These are phyloP conservation scores for Ranitomeya variabilis DNA, from an alignment of 2,113 vertebrate species.

Conservation along the genomic window DNA sequence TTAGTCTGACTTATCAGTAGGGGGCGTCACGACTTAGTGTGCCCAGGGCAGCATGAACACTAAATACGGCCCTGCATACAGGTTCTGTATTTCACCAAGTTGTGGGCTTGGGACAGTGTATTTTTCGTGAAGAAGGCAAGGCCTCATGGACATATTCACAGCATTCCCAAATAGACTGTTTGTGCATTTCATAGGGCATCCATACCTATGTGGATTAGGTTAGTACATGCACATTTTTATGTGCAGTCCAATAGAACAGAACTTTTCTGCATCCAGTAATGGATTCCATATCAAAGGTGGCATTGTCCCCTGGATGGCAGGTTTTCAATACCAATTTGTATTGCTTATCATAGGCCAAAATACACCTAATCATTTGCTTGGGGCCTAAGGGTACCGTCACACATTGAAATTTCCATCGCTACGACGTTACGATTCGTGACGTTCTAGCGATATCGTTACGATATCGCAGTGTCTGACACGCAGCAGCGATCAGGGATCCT, in stretches of 20 bases:
- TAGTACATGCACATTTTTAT: not conserved
- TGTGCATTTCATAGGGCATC: not conserved
- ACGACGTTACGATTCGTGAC: too few species aligned
- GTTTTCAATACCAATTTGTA: not conserved
- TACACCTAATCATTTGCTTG: not conserved
- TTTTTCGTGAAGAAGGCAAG: not conserved
- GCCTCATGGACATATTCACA: not conserved
- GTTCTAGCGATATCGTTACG: too few species aligned
- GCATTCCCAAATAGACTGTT: not conserved
- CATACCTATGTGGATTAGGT: not conserved
- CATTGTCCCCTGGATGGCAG: not conserved
- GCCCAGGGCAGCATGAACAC: too few species aligned
- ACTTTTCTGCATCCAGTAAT: not conserved
- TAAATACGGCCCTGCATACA: too few species aligned
- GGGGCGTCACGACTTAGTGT: too few species aligned
- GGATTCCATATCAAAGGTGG: not conserved
- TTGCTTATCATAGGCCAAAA: not conserved
- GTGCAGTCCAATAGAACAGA: not conserved
- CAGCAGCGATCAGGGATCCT: too few species aligned
- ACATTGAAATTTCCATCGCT: too few species aligned
- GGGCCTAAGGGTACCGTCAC: too few species aligned
- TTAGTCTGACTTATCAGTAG: too few species aligned
- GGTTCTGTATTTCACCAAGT: too few species aligned
- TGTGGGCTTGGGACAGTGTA: not conserved
- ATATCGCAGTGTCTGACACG: too few species aligned